phyloP scores from a whole-genome alignment of 2,113 vertebrate species.

The Psephotus haematonotus region DNA sequence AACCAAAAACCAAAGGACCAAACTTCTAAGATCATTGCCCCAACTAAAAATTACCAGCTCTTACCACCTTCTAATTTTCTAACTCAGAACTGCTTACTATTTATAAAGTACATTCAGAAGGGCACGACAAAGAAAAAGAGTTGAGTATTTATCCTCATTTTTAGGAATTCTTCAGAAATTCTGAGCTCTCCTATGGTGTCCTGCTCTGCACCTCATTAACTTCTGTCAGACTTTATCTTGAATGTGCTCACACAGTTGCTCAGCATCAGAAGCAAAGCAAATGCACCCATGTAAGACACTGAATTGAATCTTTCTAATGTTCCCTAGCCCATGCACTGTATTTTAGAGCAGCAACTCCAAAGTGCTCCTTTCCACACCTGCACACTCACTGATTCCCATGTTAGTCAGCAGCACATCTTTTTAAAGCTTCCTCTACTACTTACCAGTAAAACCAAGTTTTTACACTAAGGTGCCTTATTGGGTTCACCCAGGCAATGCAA shows the following conservation, averaged over 20 bases:
- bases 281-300: accelerated
- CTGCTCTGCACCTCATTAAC: background rate
- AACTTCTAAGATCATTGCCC: background rate
- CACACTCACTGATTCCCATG: background rate
- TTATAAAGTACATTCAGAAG: background rate
- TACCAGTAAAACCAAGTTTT: background rate
- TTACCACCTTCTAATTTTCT: background rate
- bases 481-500: background rate
- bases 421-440: background rate
- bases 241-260: background rate
- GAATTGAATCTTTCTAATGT: background rate
- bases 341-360: background rate
- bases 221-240: background rate
- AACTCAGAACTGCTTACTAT: background rate
- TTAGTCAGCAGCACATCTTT: background rate
- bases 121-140: background rate
- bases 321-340: background rate
- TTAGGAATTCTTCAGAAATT: background rate
- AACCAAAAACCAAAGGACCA: background rate
- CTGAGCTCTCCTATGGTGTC: background rate
- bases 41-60: background rate
- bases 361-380: background rate
- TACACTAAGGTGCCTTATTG: background rate
- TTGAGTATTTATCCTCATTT: background rate
- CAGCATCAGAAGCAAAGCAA: background rate